Conservation (phyloP, 2,797 vertebrate genomes). For the Pterois miles region DNA sequence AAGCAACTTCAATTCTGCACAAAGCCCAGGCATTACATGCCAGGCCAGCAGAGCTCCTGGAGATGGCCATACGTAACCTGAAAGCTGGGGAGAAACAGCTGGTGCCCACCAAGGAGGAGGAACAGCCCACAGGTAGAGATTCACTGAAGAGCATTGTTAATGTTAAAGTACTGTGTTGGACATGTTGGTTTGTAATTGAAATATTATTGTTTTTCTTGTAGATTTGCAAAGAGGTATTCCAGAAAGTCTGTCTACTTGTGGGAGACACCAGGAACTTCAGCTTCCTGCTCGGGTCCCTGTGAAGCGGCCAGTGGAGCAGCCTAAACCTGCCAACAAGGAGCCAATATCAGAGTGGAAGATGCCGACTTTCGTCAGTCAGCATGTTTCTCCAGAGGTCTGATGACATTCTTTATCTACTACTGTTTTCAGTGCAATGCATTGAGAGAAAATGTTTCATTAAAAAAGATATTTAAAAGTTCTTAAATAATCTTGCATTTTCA, state of each 20-base stretch:
- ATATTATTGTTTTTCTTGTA: constrained; percentile 1
- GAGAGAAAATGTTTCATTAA: not conserved
- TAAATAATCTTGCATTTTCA: not conserved
- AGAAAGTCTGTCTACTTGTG: constrained; percentile 1
- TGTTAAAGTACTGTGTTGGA: not conserved
- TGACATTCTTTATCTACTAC: not conserved
- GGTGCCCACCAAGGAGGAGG: constrained; percentile 84
- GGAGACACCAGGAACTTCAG: constrained; percentile 50
- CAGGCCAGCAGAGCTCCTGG: constrained; percentile 86
- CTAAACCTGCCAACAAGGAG: constrained; percentile 63
- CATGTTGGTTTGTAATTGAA: not conserved
- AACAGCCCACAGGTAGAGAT: constrained; percentile 81
- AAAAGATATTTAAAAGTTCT: not conserved
- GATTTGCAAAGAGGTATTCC: constrained; percentile 21
- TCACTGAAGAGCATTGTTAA: not conserved
- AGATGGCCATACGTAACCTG: constrained; percentile 88
- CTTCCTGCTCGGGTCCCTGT: constrained; percentile 55
- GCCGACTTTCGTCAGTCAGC: constrained; percentile 56
- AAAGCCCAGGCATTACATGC: constrained; percentile 88
- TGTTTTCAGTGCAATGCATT: not conserved
- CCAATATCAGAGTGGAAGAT: constrained; percentile 77
- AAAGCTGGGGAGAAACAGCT: constrained; percentile 86
- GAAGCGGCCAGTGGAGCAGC: constrained; percentile 44
- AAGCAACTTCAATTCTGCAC: constrained; percentile 91
- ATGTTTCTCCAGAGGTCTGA: constrained; percentile 80